phyloP scores from a whole-genome alignment of 37 sponge, comb jelly and placozoan genomes.

The Haliclona indistincta region DNA sequence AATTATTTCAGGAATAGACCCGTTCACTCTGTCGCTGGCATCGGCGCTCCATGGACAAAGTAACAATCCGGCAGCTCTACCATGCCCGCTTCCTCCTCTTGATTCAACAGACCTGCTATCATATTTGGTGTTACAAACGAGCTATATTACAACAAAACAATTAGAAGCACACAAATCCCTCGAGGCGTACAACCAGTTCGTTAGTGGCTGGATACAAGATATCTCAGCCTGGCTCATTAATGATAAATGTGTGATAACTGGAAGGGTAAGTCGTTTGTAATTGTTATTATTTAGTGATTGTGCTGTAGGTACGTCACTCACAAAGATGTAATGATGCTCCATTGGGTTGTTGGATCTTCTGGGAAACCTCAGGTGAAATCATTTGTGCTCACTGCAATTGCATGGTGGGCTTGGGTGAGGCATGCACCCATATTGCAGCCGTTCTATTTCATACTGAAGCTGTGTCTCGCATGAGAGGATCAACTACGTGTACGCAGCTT shows the following conservation, averaged over 20 bases:
- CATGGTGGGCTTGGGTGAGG: conserved; percentile 48
- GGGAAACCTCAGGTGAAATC: conserved; percentile 23
- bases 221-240: conserved; percentile 5
- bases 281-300: neutral
- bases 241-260: conserved; percentile 17
- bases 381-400: conserved; percentile 49
- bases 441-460: conserved; percentile 21
- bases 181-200: conserved; percentile 23
- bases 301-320: conserved; percentile 17
- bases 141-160: conserved; percentile 20
- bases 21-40: too few species aligned
- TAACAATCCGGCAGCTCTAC: too few species aligned
- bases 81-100: too few species aligned
- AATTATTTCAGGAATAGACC: neutral
- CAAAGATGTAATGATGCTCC: conserved; percentile 25
- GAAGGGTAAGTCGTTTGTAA: conserved; percentile 10
- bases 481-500: conserved; percentile 5
- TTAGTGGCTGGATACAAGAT: conserved; percentile 20
- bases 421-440: conserved; percentile 42
- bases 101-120: conserved; percentile 10
- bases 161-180: conserved; percentile 19
- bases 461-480: conserved; percentile 1
- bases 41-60: too few species aligned
- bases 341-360: conserved; percentile 17
- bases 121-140: conserved; percentile 12